Conservation (phyloP, 2,888 invertebrate species). For the Pardosa pseudoannulata region DNA sequence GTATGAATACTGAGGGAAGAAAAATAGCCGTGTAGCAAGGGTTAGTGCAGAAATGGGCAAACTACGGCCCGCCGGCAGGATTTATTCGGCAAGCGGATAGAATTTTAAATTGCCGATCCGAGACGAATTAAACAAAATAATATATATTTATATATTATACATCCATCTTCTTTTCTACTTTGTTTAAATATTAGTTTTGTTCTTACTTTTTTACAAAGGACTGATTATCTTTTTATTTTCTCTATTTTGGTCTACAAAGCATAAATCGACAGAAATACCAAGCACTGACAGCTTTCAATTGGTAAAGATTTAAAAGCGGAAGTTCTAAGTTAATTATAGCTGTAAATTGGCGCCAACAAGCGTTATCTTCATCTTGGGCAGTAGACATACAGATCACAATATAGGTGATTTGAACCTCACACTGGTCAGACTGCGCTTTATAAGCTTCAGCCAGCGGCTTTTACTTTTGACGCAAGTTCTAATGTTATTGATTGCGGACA, state of each 20-base stretch:
- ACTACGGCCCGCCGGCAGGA: too few relatives aligned
- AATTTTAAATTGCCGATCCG: too few relatives aligned
- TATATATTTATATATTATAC: too few relatives aligned
- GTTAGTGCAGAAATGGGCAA: too few relatives aligned
- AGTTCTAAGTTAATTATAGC: conserved; percentile 8
- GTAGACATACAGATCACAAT: not conserved
- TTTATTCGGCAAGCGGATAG: too few relatives aligned
- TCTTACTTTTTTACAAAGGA: not conserved
- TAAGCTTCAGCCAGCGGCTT: conserved; percentile 20
- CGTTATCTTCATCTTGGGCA: not conserved
- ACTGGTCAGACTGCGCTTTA: conserved; percentile 28
- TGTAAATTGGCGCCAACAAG: conserved; percentile 15
- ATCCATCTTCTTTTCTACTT: too few relatives aligned
- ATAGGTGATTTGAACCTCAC: conserved; percentile 24
- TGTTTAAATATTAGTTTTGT: not conserved
- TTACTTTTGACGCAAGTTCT: not conserved
- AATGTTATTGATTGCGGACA: not conserved
- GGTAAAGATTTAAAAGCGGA: conserved; percentile 5
- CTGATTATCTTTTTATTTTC: too few relatives aligned
- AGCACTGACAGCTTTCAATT: conserved; percentile 24
- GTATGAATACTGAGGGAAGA: too few relatives aligned
- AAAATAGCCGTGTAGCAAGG: too few relatives aligned
- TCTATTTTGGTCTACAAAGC: conserved; percentile 23
- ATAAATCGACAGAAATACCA: conserved; percentile 23
- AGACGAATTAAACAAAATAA: too few relatives aligned